Evolutionary conservation across 2,888 invertebrate species (phyloP), one percentile per base, ranked within the genome.

Genomic region (Pandemis cinnamomeana): DNA sequence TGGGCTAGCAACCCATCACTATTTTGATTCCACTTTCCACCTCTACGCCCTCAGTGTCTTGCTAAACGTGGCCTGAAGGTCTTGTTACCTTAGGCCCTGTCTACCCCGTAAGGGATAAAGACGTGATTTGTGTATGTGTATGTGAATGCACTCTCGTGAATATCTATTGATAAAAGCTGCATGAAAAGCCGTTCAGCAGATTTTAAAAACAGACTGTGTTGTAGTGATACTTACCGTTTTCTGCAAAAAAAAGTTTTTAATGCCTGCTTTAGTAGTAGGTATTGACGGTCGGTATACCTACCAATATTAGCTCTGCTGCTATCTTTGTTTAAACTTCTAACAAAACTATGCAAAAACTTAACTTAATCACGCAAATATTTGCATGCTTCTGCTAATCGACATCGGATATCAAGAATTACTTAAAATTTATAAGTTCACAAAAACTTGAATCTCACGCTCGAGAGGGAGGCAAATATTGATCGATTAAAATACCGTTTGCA

Each of bases 401-500:
- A 11, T 58, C 58, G 27, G 58, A 58, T 27, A 58, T 11, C 58
- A 55, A 55, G 20, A 20, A 55, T n/a, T 53, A 53, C 20, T 55
- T 27, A 11, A 27, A 58, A 58, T 58, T 55, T 15, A 69, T 69
- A 63, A 62, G 41, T 51, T 55, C 55, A 41, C n/a, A 66, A 58
- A 46, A 58, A 27, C 36, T 20, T 6, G 58, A 60, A 69, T 64
- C 64, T 66, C 73, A 73, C 69, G 73, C 73, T 44, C 51, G 60
- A 60, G 13, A 20, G 72, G 46, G 15, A 55, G n/a, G 41, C 58
- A 51, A 73, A 73, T 73, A 70, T 68, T 72, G 61, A 41, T 7
- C 11, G 42, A 73, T 66, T 51, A 51, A 73, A 70, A 61, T 27
- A 51, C n/a, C 70, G 63, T 73, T 73, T 73, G 60, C 11, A 60